Evolutionary conservation across 2,797 vertebrate species (phyloP).

Genomic region (Gymnoscopelus braueri): DNA sequence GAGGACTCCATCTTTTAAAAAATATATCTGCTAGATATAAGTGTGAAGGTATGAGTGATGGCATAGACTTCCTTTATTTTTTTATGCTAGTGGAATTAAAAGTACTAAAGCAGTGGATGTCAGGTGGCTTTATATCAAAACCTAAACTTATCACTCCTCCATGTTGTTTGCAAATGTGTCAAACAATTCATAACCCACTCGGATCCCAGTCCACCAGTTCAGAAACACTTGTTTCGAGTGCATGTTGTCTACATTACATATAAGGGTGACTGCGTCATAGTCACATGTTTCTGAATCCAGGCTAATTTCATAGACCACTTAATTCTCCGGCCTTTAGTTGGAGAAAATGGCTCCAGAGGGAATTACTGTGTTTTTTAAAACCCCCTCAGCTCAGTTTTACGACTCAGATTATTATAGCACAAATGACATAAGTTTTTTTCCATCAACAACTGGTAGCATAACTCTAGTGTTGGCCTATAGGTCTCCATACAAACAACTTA

Average conservation of each 20-base stretch:
- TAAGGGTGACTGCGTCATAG: not conserved
- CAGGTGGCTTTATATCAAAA: not conserved
- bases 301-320: constrained; percentile 34
- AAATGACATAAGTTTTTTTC: not conserved
- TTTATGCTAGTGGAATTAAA: too few species aligned
- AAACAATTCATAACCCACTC: not conserved
- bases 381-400: constrained; percentile 6
- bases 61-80: not conserved
- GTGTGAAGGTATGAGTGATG: not conserved
- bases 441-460: not conserved
- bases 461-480: not conserved
- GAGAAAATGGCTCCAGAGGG: constrained; percentile 20
- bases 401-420: constrained; percentile 6
- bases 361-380: not conserved
- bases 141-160: not conserved
- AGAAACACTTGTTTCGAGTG: constrained; percentile 7
- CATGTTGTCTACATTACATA: not conserved
- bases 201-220: constrained; percentile 16
- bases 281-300: constrained; percentile 41
- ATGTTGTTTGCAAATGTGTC: not conserved
- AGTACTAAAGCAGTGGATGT: not conserved
- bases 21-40: not conserved
- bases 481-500: not conserved
- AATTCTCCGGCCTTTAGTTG: constrained; percentile 11
- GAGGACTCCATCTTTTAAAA: too few species aligned